Percentiles rank a stretch among this genome's conserved stretches.
Conservation (phyloP, 2,797 vertebrate genomes). For the Lutjanus argentimaculatus region DNA sequence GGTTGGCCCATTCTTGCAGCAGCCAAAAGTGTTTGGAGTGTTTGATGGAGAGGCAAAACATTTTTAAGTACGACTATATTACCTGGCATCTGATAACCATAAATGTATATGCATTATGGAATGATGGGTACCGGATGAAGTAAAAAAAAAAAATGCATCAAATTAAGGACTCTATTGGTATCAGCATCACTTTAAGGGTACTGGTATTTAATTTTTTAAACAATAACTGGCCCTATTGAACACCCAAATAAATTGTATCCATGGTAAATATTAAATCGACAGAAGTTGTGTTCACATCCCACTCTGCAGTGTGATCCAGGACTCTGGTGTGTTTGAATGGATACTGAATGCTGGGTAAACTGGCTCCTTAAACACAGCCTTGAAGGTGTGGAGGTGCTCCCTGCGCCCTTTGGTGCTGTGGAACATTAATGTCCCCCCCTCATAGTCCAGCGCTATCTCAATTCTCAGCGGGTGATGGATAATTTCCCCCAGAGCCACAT, state of each 20-base stretch:
- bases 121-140: no score
- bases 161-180: no score
- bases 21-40: no score
- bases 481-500: constrained; percentile 61
- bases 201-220: no score
- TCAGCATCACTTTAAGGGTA: no score
- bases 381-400: constrained; percentile 84
- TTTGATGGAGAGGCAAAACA: no score
- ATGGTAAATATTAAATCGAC: neutral
- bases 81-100: no score
- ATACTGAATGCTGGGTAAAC: constrained; percentile 84
- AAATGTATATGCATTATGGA: no score
- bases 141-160: no score
- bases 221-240: no score
- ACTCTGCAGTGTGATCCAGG: constrained; percentile 82
- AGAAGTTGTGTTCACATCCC: constrained; percentile 47
- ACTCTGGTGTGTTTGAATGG: constrained; percentile 81
- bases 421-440: constrained; percentile 75
- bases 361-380: constrained; percentile 72
- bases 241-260: neutral
- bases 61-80: no score
- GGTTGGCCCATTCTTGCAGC: no score
- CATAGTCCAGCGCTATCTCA: constrained; percentile 82
- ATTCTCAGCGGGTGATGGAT: constrained; percentile 61
- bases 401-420: constrained; percentile 72